Conservation (phyloP, 2,888 invertebrate genomes). For the Trimorus sp. region DNA sequence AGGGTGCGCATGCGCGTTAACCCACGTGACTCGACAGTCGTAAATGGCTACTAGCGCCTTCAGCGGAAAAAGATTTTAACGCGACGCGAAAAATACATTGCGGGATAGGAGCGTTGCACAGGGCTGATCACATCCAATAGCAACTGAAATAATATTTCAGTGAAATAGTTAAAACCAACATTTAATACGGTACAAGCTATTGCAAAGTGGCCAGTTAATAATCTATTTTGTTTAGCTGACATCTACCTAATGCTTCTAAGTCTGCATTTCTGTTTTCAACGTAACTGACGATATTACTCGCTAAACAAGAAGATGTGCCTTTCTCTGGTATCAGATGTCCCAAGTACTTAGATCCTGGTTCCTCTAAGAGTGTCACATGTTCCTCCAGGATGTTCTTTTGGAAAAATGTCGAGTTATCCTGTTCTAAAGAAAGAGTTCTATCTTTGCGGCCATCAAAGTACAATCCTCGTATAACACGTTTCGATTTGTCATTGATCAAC, state of each 20-base stretch:
- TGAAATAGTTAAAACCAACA: neutral
- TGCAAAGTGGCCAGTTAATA: too few relatives aligned
- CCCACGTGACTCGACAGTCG: neutral
- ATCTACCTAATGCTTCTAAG: neutral
- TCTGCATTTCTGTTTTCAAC: neutral
- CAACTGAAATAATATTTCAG: slow-evolving; percentile 2
- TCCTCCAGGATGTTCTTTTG: neutral
- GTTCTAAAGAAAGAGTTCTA: neutral
- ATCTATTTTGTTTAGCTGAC: too few relatives aligned
- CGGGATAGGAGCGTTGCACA: neutral
- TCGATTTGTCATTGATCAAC: neutral
- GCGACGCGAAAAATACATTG: neutral
- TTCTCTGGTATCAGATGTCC: neutral
- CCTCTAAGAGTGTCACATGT: slow-evolving; percentile 11
- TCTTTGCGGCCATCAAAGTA: slow-evolving; percentile 21
- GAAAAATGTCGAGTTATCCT: neutral
- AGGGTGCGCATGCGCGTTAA: neutral
- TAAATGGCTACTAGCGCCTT: slow-evolving; percentile 7
- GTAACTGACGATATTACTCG: neutral
- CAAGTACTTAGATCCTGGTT: slow-evolving; percentile 23
- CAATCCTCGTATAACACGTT: neutral
- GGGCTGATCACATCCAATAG: slow-evolving; percentile 9
- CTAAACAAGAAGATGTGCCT: neutral
- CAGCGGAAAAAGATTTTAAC: neutral
- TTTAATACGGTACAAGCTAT: neutral